Evolutionary conservation across 2,113 vertebrate genomes (phyloP), one percentile per base, ranked within the genome.

Genomic region (Catharus fuscescens): DNA sequence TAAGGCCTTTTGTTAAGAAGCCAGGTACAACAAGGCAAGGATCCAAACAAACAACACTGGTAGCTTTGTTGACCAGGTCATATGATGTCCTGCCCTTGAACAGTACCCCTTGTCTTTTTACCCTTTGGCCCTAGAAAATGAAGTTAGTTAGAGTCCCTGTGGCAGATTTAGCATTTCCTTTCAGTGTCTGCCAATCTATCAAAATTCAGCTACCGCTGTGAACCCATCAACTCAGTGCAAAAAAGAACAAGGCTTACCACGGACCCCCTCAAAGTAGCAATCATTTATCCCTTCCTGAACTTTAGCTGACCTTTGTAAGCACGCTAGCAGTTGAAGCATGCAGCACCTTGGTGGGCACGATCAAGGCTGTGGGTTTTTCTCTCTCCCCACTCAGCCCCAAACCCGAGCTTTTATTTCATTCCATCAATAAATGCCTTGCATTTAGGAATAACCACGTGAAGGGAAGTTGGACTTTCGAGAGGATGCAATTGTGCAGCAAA

Each of bases 161-260:
- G 97, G 97, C 96, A 91, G 93, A 96, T 97, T 97, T 97, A 98
- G 98, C 94, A 93, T 98, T 98, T 99, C 98, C 98, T 99, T 99
- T 99, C 98, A 99, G 98, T 97, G 96, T 93, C 98, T 98, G 98
- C 99, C 99, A 99, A 99, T 99, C 99, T 98, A 99, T 99, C 99
- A 99, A 98, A 98, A 98, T 98, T 98, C 98, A 98, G 98, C 98
- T 98, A 98, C 98, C 90, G 98, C 99, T 99, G 99, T 97, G 99
- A 98, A 96, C 98, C 98, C 98, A 98, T 98, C 99, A 98, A 98
- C 98, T 98, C 98, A 70, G 97, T 48, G 96, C 98, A 98, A 98
- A 98, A 98, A 98, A 98, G 98, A 98, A 98, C 98, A 98, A 98
- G 98, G 97, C 98, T 97, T 88, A 98, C 98, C 97, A 98, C 70